Conservation (phyloP, 2,113 vertebrate genomes). For the sheep (Ovis aries) region DNA sequence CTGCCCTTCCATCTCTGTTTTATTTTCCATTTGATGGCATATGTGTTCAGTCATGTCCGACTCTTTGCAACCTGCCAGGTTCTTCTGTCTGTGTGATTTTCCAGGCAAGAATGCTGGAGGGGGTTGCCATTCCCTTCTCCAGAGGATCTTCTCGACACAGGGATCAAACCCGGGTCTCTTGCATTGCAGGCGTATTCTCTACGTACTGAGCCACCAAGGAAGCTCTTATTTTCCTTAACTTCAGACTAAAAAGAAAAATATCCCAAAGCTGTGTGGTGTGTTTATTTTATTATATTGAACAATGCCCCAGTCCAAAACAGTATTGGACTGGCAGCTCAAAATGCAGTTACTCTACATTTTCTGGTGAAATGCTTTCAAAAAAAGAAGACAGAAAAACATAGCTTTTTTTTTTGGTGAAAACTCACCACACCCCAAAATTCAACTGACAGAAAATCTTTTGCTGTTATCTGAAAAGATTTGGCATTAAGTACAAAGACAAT, state of each 20-base stretch:
- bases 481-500: conserved; percentile 25
- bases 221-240: conserved; percentile 25
- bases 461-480: conserved; percentile 44
- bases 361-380: not conserved
- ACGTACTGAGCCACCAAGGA: not conserved
- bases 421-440: not conserved
- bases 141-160: not conserved
- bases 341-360: not conserved
- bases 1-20: conserved; percentile 33
- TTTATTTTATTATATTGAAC: conserved; percentile 36
- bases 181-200: not conserved
- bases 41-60: not conserved
- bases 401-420: not conserved
- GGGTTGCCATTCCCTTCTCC: not conserved
- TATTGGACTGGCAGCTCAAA: not conserved
- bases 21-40: not conserved
- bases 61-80: not conserved
- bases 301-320: not conserved
- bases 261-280: not conserved
- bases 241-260: conserved; percentile 18
- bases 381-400: not conserved
- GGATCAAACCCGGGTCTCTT: not conserved
- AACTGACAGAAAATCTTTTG: conserved; percentile 43
- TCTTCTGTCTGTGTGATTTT: not conserved
- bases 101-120: not conserved